Evolutionary conservation across 2,113 vertebrate species (phyloP), one percentile per base, ranked within the genome.

Genomic region (Chrysochloris asiatica): DNA sequence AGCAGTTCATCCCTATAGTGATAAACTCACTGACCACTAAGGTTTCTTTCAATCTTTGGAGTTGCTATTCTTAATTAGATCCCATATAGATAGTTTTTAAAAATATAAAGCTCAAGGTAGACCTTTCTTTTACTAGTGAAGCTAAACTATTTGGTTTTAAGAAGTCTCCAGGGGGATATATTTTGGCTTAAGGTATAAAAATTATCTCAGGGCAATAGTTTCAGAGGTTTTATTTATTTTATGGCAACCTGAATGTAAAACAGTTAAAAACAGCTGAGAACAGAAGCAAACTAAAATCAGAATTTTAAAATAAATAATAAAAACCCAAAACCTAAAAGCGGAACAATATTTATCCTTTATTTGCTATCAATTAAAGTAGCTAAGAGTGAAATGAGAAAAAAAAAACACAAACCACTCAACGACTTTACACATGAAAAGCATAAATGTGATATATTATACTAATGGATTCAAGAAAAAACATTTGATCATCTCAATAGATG

Each of bases 241-340:
- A 86, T 3, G 90, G 45, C 19, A 89, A 48, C 67, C 33, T 84
- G 3, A 85, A 59, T 71, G 4, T 52, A 83, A 77, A 11, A 85
- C 1, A 59, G 50, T 16, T 24, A 76, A 36, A 28, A 4, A 65
- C 0, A 77, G 17, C 38, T 85, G 3, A 84, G 41, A 91, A 84
- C 41, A 94, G 13, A 67, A 90, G 19, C 24, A 90, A 91, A 86
- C 4, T 48, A 86, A 86, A 92, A 73, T n/a, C n/a, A n/a, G n/a
- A n/a, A n/a, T n/a, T n/a, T n/a, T n/a, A n/a, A n/a, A n/a, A n/a
- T n/a, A n/a, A n/a, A n/a, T n/a, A n/a, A n/a, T 30, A 13, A 92
- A 48, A 90, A 48, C 4, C 83, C 90, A 61, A 88, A 91, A 84
- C 21, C 78, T 89, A 88, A 73, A 93, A 33, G 26, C 12, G 86